These are phyloP conservation scores for Sebastes vulpes DNA, from an alignment of 2,797 vertebrate genomes.

Conservation along the genomic window DNA sequence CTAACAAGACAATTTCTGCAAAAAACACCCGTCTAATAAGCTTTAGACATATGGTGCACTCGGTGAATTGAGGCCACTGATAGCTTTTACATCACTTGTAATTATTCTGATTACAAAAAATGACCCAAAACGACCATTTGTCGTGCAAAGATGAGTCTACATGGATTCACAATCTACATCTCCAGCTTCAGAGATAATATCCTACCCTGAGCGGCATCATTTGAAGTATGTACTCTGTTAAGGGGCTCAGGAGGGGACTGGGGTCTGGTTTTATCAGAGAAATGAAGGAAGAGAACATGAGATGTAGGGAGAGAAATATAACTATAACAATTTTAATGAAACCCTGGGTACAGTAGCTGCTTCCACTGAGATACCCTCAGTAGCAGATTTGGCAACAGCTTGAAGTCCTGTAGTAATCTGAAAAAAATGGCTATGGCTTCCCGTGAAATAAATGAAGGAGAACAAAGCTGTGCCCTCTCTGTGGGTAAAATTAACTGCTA, in stretches of 20 bases:
- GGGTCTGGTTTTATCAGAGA: slow-evolving; percentile 4
- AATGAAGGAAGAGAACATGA: slow-evolving; percentile 6
- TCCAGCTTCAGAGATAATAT: neutral
- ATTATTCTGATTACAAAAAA: neutral
- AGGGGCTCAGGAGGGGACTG: neutral
- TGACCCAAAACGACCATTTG: neutral
- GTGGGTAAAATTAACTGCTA: neutral
- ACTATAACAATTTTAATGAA: slow-evolving; percentile 10
- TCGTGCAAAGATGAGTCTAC: neutral
- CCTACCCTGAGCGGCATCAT: neutral
- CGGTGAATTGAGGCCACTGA: neutral
- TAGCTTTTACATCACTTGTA: neutral
- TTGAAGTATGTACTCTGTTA: neutral
- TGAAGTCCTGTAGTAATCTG: neutral
- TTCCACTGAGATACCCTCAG: neutral
- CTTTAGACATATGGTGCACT: neutral
- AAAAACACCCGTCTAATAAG: neutral
- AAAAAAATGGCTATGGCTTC: neutral
- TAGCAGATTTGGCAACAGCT: slow-evolving; percentile 10
- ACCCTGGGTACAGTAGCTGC: neutral
- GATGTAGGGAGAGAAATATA: neutral
- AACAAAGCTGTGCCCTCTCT: neutral
- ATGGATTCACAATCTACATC: neutral
- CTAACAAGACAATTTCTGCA: neutral
- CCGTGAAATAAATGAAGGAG: neutral